Conservation (phyloP, 2,113 vertebrate species). For the Equus przewalskii region DNA sequence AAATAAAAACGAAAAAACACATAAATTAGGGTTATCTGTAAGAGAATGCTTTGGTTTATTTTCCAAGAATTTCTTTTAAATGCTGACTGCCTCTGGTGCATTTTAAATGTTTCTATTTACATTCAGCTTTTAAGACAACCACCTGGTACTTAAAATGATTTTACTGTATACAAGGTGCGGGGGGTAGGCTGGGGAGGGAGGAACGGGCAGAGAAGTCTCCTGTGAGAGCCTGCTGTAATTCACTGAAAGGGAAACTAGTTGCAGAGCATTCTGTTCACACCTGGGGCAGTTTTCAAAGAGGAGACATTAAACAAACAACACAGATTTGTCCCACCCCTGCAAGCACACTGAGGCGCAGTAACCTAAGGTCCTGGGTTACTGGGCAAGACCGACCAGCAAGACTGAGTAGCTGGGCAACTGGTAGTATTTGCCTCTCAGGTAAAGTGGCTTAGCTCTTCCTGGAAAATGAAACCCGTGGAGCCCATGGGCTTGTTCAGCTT, state of each 20-base stretch:
- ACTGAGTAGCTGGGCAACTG: background rate
- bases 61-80: constrained; percentile 7
- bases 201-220: background rate
- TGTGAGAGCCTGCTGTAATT: background rate
- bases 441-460: background rate
- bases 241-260: background rate
- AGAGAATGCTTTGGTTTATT: background rate
- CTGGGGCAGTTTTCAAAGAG: background rate
- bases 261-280: background rate
- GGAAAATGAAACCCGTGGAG: background rate
- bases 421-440: background rate
- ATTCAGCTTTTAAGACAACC: background rate
- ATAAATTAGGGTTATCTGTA: background rate
- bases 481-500: rapidly evolving
- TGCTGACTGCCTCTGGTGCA: background rate
- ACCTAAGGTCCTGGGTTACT: background rate
- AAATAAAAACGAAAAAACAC: background rate
- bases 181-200: background rate
- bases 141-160: background rate
- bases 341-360: background rate
- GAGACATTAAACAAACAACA: background rate
- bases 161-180: background rate
- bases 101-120: background rate
- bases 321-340: background rate
- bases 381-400: background rate